Evolutionary conservation across 2,797 vertebrate species (phyloP), one percentile per base, ranked within the genome.

Genomic region (Muscicapa comitata): DNA sequence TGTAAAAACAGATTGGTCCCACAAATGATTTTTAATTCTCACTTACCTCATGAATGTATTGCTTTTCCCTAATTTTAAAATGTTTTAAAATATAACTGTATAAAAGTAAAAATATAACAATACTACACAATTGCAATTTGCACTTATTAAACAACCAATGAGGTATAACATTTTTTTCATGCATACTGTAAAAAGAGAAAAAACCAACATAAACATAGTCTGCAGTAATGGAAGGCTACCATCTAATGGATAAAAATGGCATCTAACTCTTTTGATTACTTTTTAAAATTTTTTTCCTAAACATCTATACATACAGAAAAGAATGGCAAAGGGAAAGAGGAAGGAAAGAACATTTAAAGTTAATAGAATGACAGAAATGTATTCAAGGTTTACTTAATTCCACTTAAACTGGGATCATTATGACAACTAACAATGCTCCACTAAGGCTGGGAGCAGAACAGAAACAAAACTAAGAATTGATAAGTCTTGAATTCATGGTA

Each of bases 1-100:
- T 10, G 1, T 10, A 51, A 47, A 68, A 65, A 65, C 2, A 58
- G 1, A 2, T 1, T 73, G 8, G 10, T 35, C 12, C 28, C n/a
- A 58, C 12, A 77, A 50, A 16, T 20, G 7, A 21, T 13, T 50
- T 61, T 53, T 51, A 38, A 48, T 70, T 78, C 16, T 79, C 21
- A 18, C 1, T 16, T 5, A 23, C 3, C 3, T 55, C 47, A 37
- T 42, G 7, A 74, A 67, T 21, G 1, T 6, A 57, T 75, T 61
- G 23, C 1, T 67, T 48, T 82, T 23, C 18, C 11, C 3, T 12
- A 29, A 63, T 82, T 43, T 63, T 26, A 37, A 86, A 51, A 16
- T 17, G 5, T n/a, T 82, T 74, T 35, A 67, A 67, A 80, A 73
- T n/a, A 42, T 11, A 89, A 45, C 7, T 15, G 7, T 12, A 25